Evolutionary conservation across 1,140 invertebrate species (phyloP), one percentile per base, ranked within the genome.

Genomic region (Drosophila kohkoa): DNA sequence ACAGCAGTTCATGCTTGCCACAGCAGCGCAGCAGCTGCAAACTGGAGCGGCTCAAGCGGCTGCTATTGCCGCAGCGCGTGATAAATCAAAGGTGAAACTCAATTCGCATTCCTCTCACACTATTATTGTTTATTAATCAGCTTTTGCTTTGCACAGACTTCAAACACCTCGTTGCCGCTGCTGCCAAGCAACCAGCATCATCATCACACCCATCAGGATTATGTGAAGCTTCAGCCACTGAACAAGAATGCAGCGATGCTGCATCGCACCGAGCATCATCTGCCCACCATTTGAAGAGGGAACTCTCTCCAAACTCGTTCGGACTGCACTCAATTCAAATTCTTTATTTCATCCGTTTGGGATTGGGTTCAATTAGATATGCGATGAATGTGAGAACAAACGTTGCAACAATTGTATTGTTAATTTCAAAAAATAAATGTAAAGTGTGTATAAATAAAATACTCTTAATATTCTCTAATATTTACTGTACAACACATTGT

Each of bases 141-240:
- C 8, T 51, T 46, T 8, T 30, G 13, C 0, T 13, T 43, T 43
- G 41, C 0, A 1, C 46, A 90, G 91, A 92, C 87, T 90, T 92
- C 91, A 78, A 92, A 92, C 82, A 92, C 91, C 66, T 92, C 91
- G 41, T 81, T 92, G 76, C 91, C 91, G 74, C 68, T 92, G 75
- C 78, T 92, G 70, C 80, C 91, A 5, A 86, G 87, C 64, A 91
- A 72, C n/a, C 89, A 91, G 59, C 90, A 91, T 75, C 68, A 64
- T 48, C 90, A 91, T 55, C 90, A 91, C 51, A 69, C 82, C 35
- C 87, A 90, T 75, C 90, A 90, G 77, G 91, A 92, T 16, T 90
- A 82, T 48, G 80, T 68, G 41, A 92, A 92, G 60, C 71, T 91
- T 51, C 90, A 91, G 60, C 89, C 91, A n/a, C 49, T 91, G 46